These are phyloP conservation scores for Hetaerina titia DNA, from an alignment of 2,888 invertebrate species.

Conservation along the genomic window DNA sequence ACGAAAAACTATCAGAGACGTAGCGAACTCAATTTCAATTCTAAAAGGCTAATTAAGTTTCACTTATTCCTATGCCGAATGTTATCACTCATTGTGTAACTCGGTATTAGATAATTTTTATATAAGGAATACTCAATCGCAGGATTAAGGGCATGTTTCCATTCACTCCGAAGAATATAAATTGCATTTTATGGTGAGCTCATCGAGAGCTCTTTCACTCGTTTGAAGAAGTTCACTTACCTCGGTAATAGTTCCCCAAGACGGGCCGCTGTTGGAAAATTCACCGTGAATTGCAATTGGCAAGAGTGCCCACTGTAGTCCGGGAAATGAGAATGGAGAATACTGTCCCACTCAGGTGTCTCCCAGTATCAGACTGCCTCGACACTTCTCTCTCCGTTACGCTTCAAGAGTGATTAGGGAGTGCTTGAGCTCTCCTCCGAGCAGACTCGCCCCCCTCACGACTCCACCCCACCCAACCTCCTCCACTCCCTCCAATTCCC, in stretches of 20 bases:
- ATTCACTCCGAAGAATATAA: no score
- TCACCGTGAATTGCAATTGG: not conserved
- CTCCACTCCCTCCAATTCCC: not conserved
- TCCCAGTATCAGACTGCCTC: not conserved
- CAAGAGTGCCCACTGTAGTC: not conserved
- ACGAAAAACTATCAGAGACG: no score
- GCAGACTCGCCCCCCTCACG: not conserved
- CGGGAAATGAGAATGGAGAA: not conserved
- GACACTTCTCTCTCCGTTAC: not conserved
- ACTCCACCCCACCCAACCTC: not conserved
- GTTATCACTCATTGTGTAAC: no score
- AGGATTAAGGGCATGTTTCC: no score
- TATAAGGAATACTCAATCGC: no score
- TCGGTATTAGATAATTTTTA: no score
- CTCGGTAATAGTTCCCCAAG: not conserved
- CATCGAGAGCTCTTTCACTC: no score
- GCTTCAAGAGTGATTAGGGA: constrained; percentile 32
- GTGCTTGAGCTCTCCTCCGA: not conserved
- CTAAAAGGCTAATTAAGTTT: no score
- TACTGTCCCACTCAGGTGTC: not conserved
- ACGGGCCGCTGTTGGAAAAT: not conserved
- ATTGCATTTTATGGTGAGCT: no score
- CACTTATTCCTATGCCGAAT: no score
- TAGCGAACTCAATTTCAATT: no score
- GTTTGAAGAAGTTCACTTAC: not conserved